Conservation (phyloP, 1,140 invertebrate genomes). For the Notospermus geniculatus region DNA sequence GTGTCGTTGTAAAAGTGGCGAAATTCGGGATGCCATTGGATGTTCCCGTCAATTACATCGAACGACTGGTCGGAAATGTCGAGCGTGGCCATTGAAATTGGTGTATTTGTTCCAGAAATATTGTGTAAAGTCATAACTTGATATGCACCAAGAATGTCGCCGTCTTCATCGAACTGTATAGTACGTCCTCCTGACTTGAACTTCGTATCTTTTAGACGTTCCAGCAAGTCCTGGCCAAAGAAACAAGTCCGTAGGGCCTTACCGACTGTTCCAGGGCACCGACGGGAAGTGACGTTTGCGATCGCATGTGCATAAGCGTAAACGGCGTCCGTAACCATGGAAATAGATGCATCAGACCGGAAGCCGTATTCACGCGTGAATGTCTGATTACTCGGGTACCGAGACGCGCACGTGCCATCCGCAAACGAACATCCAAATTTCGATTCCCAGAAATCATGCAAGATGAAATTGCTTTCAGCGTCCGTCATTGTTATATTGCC, state of each 20-base stretch:
- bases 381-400: background rate
- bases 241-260: background rate
- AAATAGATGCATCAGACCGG: background rate
- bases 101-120: background rate
- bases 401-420: background rate
- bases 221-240: background rate
- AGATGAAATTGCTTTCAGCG: background rate
- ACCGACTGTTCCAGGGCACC: background rate
- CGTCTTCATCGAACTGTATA: background rate
- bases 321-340: background rate
- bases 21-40: conserved; percentile 3
- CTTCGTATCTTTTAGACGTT: background rate
- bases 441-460: conserved; percentile 6
- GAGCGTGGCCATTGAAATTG: background rate
- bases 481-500: background rate
- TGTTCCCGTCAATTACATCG: background rate
- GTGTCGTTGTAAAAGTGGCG: background rate
- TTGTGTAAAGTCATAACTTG: background rate
- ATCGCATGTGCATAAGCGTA: conserved; percentile 4
- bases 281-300: background rate
- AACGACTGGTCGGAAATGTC: background rate
- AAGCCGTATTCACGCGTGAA: background rate
- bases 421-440: conserved; percentile 8
- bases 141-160: background rate
- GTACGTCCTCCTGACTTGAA: background rate